These are phyloP conservation scores for Centropristis striata DNA, from an alignment of 2,113 vertebrate genomes.

Conservation along the genomic window DNA sequence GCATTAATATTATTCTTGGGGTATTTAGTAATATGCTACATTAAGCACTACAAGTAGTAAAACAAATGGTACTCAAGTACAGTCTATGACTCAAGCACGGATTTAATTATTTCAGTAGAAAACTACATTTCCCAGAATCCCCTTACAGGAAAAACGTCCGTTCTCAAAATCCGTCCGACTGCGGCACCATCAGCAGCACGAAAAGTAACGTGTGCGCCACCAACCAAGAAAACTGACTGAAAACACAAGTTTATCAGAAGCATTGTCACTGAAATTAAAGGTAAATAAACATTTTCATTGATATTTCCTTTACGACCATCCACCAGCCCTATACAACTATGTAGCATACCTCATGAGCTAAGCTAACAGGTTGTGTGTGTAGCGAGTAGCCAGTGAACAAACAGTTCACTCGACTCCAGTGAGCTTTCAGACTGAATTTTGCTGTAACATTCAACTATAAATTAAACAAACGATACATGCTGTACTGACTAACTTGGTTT, in stretches of 20 bases:
- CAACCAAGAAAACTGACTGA: neutral
- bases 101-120: neutral
- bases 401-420: neutral
- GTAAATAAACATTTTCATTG: conserved; percentile 8
- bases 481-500: neutral
- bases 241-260: neutral
- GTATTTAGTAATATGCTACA: neutral
- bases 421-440: neutral
- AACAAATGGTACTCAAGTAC: too few relatives aligned
- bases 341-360: neutral
- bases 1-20: neutral
- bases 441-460: neutral
- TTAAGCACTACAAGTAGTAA: neutral
- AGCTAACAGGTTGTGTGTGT: conserved; percentile 11
- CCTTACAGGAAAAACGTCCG: conserved; percentile 36
- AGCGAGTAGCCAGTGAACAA: neutral
- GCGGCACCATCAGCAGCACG: neutral
- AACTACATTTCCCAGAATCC: conserved; percentile 72
- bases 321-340: fast-evolving
- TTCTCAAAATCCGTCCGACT: conserved; percentile 13
- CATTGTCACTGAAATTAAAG: neutral
- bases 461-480: neutral
- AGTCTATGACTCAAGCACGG: neutral
- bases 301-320: fast-evolving
- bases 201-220: conserved; percentile 9